Evolutionary conservation across 2,797 vertebrate genomes (phyloP).

Genomic region (Enteromius radiatus): DNA sequence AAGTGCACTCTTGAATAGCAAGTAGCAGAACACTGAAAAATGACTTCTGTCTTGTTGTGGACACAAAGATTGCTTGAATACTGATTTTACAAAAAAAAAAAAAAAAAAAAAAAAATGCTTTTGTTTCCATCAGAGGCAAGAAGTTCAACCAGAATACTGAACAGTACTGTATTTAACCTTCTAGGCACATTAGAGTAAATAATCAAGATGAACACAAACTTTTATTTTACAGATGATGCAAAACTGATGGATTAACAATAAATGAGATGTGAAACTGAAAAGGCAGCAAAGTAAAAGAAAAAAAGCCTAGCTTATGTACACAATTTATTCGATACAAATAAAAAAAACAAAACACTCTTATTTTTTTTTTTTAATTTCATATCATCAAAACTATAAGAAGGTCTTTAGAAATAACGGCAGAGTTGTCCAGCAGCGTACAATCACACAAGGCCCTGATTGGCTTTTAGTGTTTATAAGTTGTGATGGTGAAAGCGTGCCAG

Average conservation of each 20-base stretch:
- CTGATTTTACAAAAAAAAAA: constrained; percentile 54
- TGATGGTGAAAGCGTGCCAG: constrained; percentile 61
- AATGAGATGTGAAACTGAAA: constrained; percentile 90
- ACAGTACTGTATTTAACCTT: constrained; percentile 43
- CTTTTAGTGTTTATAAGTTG: constrained; percentile 65
- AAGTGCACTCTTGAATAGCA: constrained; percentile 65
- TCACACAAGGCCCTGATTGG: constrained; percentile 69
- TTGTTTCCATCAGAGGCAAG: constrained; percentile 31
- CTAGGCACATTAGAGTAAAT: constrained; percentile 34
- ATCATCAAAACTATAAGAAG: constrained; percentile 75
- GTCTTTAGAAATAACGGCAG: constrained; percentile 48
- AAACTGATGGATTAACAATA: constrained; percentile 74
- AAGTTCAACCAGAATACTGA: constrained; percentile 40
- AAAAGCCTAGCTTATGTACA: constrained; percentile 82
- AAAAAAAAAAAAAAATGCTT: too few relatives aligned
- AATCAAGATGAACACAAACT: constrained; percentile 27
- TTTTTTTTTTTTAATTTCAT: constrained; percentile 58
- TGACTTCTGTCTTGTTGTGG: constrained; percentile 54
- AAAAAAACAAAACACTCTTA: constrained; percentile 70
- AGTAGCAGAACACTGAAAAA: constrained; percentile 70
- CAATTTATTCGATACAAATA: constrained; percentile 80
- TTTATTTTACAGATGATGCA: constrained; percentile 35
- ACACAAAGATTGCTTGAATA: constrained; percentile 56
- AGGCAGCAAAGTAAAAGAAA: constrained; percentile 65
- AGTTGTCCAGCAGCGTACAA: constrained; percentile 75